Percentiles rank a stretch among this genome's conserved stretches.
Conservation (phyloP, 2,888 invertebrate genomes). For the Conus canariensis region DNA sequence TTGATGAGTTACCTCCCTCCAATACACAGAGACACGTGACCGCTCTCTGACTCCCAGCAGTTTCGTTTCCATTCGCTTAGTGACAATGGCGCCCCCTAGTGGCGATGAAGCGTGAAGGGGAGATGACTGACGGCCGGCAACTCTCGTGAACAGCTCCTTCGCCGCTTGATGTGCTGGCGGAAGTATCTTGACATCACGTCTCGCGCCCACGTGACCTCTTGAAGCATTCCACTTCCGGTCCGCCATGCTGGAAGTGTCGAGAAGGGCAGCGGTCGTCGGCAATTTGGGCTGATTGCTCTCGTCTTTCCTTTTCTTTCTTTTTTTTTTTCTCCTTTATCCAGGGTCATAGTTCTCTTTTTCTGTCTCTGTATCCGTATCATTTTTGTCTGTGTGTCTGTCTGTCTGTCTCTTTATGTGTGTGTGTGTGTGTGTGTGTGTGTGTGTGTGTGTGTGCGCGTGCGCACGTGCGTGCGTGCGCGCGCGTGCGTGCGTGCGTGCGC, state of each 20-base stretch:
- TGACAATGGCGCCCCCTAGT: no score
- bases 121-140: no score
- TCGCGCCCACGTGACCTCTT: no score
- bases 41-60: no score
- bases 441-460: conserved; percentile 2
- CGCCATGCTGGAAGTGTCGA: background rate
- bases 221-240: no score
- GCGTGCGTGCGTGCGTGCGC: background rate
- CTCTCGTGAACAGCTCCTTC: no score
- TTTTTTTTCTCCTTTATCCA: background rate
- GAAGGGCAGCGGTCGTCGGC: background rate
- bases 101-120: no score
- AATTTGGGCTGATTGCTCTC: background rate
- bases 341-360: background rate
- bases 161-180: no score
- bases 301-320: background rate
- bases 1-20: no score
- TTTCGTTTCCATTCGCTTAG: no score
- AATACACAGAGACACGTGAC: no score
- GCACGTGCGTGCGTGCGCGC: background rate
- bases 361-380: background rate
- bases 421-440: conserved; percentile 28
- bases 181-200: no score
- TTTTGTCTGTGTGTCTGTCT: background rate
- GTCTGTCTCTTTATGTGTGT: background rate